Evolutionary conservation across 2,797 vertebrate species (phyloP), one percentile per base, ranked within the genome.

Genomic region (Botia almorhae): DNA sequence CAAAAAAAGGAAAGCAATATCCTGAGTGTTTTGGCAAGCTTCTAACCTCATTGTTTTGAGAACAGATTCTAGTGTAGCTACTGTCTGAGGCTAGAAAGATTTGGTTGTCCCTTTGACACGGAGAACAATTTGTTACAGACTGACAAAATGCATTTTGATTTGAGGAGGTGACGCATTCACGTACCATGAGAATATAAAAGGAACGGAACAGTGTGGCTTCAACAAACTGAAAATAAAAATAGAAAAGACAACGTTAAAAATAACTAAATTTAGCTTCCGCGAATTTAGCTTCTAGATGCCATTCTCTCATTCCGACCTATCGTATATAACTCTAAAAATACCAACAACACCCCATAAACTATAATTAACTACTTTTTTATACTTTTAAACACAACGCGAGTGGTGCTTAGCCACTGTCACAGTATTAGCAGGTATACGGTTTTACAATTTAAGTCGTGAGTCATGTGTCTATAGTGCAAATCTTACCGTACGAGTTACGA

Each of bases 161-260:
- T 8, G 33, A 33, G 33, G 2, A 53, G 50, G 50, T n/a, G 8
- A 53, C 17, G 2, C 17, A 29, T 12, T 69, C 68, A 29, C 23
- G 16, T 63, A 29, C 7, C 26, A 16, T 16, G 55, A 68, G 68
- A 26, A 58, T 60, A 85, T 82, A 81, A 86, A 19, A 73, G 84
- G 87, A 86, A 83, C 33, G 81, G 83, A 82, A 46, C 68, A 55
- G 26, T 61, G 69, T 64, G 82, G 86, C 83, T 84, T 80, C 76
- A 90, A 87, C 86, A 87, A 69, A 85, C 82, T 85, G 87, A 82
- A 88, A 85, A 87, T 58, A 83, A 80, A 79, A 70, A 89, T 82
- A 26, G 33, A 5, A 33, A 33, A 33, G 33, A 33, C 33, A 33
- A 33, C 33, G 86, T 82, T 81, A 84, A 65, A 64, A 77, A 56